Evolutionary conservation across 2,888 invertebrate species (phyloP).

Genomic region (Eudemis profundana): DNA sequence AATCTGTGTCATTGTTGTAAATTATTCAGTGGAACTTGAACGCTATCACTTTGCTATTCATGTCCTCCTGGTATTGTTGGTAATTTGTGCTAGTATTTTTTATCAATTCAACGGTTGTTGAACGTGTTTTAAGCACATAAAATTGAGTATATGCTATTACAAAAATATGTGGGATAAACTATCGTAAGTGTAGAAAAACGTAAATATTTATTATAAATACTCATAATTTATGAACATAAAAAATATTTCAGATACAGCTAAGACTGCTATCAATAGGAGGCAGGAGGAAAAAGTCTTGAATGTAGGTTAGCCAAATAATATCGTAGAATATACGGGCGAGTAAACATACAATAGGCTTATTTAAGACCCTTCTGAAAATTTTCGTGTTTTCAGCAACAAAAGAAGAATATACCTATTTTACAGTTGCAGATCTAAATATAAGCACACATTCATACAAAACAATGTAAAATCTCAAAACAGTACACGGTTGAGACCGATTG

Average conservation of each 20-base stretch:
- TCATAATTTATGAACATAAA: too few species aligned
- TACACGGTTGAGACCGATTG: conserved; percentile 10
- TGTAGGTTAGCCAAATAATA: too few species aligned
- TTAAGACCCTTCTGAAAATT: neutral
- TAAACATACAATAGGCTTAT: neutral
- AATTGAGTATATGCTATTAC: too few species aligned
- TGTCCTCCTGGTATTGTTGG: conserved; percentile 14
- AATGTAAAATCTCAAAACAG: neutral
- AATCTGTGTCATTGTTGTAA: conserved; percentile 49
- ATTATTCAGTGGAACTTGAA: conserved; percentile 47
- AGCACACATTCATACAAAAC: neutral
- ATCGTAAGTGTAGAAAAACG: too few species aligned
- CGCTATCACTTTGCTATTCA: conserved; percentile 37
- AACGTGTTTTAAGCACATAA: too few species aligned
- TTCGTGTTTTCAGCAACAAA: neutral
- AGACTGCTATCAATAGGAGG: too few species aligned
- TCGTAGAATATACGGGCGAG: too few species aligned
- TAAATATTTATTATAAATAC: too few species aligned
- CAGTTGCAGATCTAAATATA: neutral
- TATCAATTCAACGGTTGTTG: neutral
- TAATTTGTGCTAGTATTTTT: conserved; percentile 1
- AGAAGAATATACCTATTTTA: neutral
- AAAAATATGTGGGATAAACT: too few species aligned
- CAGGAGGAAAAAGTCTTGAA: too few species aligned
- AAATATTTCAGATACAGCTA: too few species aligned